A percentile compares a stretch with the other conserved stretches of the same genome.
phyloP scores from a whole-genome alignment of 2,797 vertebrate genomes.

The Xenops minutus region DNA sequence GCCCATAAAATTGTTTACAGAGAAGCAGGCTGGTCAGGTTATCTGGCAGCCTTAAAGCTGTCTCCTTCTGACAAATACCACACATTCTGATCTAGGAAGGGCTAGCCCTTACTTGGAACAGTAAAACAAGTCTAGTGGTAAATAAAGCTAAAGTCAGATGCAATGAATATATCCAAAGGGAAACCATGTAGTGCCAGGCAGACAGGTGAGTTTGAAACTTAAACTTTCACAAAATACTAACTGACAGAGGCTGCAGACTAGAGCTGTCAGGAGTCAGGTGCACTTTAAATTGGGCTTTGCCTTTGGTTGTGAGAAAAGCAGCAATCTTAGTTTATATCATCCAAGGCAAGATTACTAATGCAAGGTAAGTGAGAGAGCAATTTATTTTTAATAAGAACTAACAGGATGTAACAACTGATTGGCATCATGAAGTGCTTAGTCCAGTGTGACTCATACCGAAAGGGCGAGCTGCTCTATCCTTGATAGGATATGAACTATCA shows the following conservation, averaged over 20 bases:
- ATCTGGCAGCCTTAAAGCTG: constrained; percentile 8
- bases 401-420: neutral
- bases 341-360: neutral
- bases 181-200: neutral
- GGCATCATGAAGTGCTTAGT: neutral
- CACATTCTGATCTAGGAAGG: neutral
- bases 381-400: neutral
- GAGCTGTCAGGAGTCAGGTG: accelerated
- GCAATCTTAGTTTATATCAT: neutral
- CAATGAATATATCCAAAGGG: neutral
- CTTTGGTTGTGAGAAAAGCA: neutral
- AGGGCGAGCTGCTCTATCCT: neutral
- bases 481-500: neutral
- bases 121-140: neutral
- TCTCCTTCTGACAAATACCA: neutral
- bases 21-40: neutral
- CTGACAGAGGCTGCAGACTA: neutral
- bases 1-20: neutral
- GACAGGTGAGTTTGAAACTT: neutral
- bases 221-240: neutral
- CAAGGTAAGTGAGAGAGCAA: neutral
- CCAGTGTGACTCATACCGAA: neutral
- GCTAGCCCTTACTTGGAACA: neutral
- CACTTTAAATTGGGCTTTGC: neutral
- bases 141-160: neutral